Evolutionary conservation across 2,113 vertebrate genomes (phyloP).

Genomic region (Passer domesticus): DNA sequence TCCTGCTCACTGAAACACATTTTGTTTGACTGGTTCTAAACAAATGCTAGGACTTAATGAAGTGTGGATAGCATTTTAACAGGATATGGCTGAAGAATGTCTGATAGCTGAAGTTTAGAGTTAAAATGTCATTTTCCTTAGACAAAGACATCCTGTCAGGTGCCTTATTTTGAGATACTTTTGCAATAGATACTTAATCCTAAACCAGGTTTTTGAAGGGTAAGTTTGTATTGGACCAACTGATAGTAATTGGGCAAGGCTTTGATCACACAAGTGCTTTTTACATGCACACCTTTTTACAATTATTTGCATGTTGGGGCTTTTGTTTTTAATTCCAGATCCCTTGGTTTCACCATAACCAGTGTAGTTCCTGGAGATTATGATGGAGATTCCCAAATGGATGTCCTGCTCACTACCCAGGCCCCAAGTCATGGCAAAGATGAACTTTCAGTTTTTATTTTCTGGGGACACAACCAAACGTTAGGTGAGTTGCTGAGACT

Average conservation of each 20-base stretch:
- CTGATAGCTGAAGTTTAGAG: not conserved
- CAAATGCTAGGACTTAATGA: not conserved
- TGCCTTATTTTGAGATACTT: not conserved
- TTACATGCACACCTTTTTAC: not conserved
- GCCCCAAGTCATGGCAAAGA: not conserved
- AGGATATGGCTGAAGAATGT: not conserved
- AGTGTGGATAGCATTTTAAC: not conserved
- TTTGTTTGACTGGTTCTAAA: not conserved
- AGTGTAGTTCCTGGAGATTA: conserved; percentile 97
- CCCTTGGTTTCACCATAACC: conserved; percentile 76
- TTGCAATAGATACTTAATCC: not conserved
- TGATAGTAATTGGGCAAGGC: not conserved
- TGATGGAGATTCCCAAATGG: conserved; percentile 98
- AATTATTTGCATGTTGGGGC: not conserved
- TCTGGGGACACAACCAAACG: conserved; percentile 95
- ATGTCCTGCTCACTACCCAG: conserved; percentile 86
- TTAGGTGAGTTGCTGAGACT: conserved; percentile 78
- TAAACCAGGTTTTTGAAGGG: not conserved
- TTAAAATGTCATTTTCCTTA: not conserved
- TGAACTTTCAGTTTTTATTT: conserved; percentile 78
- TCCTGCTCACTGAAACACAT: not conserved
- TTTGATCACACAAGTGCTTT: not conserved
- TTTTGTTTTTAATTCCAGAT: conserved; percentile 51
- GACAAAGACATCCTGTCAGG: not conserved
- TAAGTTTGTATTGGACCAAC: not conserved